Conservation (phyloP, 2,888 invertebrate species). For the Altica lythri region DNA sequence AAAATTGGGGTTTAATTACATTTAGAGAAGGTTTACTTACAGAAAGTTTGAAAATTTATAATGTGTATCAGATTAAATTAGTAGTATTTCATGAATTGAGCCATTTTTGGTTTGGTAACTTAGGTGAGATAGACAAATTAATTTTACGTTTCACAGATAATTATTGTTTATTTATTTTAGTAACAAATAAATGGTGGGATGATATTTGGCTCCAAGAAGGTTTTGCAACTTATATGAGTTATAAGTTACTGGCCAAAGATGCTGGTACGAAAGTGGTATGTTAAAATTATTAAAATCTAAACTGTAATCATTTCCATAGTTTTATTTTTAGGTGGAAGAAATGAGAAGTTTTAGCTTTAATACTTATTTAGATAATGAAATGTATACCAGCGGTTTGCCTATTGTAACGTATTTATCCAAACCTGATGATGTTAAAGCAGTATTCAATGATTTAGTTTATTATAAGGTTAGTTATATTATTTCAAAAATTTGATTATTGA, state of each 20-base stretch:
- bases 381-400: constrained; percentile 13
- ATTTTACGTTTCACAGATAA: background rate
- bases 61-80: constrained; percentile 31
- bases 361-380: constrained; percentile 29
- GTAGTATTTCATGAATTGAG: constrained; percentile 44
- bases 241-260: constrained; percentile 32
- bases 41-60: constrained; percentile 27
- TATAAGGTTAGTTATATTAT: constrained; percentile 30
- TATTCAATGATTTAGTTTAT: constrained; percentile 34
- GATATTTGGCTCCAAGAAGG: constrained; percentile 48
- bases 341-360: constrained; percentile 26
- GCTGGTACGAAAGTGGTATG: constrained; percentile 15
- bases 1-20: constrained; percentile 48
- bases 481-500: background rate
- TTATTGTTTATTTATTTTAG: constrained; percentile 37
- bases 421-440: constrained; percentile 22
- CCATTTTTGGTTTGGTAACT: constrained; percentile 49
- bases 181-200: constrained; percentile 47
- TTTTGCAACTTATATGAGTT: constrained; percentile 43
- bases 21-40: constrained; percentile 40
- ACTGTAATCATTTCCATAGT: background rate
- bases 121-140: constrained; percentile 36
- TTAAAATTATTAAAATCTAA: background rate
- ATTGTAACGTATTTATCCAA: constrained; percentile 28
- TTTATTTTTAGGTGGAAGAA: constrained; percentile 22